Percentiles rank a stretch among this genome's conserved stretches.
Conservation (phyloP, 2,797 vertebrate genomes). For the Notolabrus celidotus region DNA sequence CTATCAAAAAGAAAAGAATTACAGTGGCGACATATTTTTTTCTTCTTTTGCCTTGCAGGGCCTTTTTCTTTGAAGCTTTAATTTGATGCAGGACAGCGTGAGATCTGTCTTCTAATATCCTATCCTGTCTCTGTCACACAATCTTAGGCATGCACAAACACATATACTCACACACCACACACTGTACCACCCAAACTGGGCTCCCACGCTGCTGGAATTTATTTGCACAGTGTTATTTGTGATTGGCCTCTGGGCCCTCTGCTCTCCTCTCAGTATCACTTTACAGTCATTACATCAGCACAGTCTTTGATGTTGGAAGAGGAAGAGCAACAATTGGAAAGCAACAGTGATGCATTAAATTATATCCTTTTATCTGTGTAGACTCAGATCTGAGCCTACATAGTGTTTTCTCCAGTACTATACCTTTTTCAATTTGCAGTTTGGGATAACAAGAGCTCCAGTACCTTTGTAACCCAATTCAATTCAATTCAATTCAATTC, state of each 20-base stretch:
- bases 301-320: conserved; percentile 47
- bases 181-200: conserved; percentile 17
- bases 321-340: conserved; percentile 46
- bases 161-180: conserved; percentile 2
- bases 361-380: conserved; percentile 8
- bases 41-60: conserved; percentile 26
- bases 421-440: conserved; percentile 6
- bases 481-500: no score
- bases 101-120: conserved; percentile 46
- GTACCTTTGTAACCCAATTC: not conserved
- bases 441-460: not conserved
- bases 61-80: conserved; percentile 44
- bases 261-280: conserved; percentile 67
- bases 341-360: conserved; percentile 35
- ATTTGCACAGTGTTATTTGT: conserved; percentile 79
- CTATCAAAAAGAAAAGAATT: conserved; percentile 45
- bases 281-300: conserved; percentile 67
- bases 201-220: conserved; percentile 75
- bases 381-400: conserved; percentile 6
- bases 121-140: conserved; percentile 43
- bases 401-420: not conserved
- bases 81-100: conserved; percentile 53
- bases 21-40: conserved; percentile 26
- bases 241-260: conserved; percentile 64
- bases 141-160: conserved; percentile 10